Percentiles rank a stretch among this genome's conserved stretches.
These are phyloP conservation scores for Myrmophylax atrothorax DNA, from an alignment of 2,113 vertebrate genomes.

Conservation along the genomic window DNA sequence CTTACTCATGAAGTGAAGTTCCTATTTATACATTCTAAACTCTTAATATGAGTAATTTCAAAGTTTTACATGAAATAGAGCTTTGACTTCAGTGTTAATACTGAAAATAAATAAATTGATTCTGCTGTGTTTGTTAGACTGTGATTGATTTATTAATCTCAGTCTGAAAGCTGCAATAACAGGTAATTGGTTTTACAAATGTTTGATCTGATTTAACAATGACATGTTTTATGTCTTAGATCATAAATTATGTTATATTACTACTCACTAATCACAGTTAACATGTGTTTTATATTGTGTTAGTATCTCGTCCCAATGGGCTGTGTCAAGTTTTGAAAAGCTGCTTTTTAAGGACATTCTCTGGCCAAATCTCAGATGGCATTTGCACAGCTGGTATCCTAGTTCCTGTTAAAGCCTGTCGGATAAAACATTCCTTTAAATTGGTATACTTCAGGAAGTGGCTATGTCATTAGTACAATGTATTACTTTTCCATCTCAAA, in stretches of 20 bases:
- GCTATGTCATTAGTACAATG: background rate
- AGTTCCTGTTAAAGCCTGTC: background rate
- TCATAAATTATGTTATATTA: background rate
- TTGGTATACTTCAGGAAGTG: background rate
- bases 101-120: background rate
- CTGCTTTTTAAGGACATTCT: background rate
- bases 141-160: background rate
- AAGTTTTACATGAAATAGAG: background rate
- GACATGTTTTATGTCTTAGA: background rate
- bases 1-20: background rate
- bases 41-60: background rate
- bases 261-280: background rate
- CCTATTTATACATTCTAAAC: background rate
- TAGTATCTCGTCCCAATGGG: background rate
- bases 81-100: slow-evolving; percentile 28
- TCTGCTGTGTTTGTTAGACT: background rate
- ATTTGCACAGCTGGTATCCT: background rate
- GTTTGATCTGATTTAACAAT: background rate
- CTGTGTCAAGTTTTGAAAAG: background rate
- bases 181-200: background rate
- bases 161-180: background rate
- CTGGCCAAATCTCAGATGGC: background rate
- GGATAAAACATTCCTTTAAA: background rate
- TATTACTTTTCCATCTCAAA: background rate
- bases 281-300: background rate